Base-by-base conservation (phyloP, 2,113 vertebrate genomes). In the Campylomormyrus tamandua region DNA sequence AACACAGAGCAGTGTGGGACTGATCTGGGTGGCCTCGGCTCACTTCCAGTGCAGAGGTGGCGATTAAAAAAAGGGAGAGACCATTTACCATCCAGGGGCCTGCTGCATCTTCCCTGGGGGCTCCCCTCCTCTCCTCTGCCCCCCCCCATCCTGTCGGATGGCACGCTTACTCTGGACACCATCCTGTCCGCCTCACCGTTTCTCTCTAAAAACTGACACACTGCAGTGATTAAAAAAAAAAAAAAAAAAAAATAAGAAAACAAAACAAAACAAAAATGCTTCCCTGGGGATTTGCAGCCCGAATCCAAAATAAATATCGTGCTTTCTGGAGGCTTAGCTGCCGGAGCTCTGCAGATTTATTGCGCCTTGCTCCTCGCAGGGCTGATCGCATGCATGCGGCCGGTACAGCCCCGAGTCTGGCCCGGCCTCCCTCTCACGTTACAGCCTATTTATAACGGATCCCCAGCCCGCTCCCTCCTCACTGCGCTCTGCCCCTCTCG, bases 381-480 rank as follows among this genome's bases (percentile, higher is more conserved):
- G 94, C 95, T 95, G 95, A 94, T 95, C 90, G 90, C 90, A 96
- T 91, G 95, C 96, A 93, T 97, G 97, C 96, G 97, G 97, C 97
- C 97, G 97, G 95, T 93, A 94, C 35, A 95, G 49, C 85, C 91
- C 74, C 93, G 96, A 91, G 94, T 94, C 95, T 96, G 94, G 97
- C 96, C 97, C 97, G 96, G 95, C 98, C 97, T 97, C 96, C 97
- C 93, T 96, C 97, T 98, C 97, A 97, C 95, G 91, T 97, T 97
- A 97, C 97, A 97, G 93, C 94, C 97, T 97, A 97, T 97, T 97
- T 98, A 98, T 98, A 97, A 96, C 96, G 95, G 96, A 95, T 90
- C 92, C 94, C 88, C 93, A 94, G 94, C 94, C 74, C 92, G 94
- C 96, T 95, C 95, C 95, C 96, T 95, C 95, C 95, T 95, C 88